phyloP scores from a whole-genome alignment of 2,113 vertebrate species.

The Centropus unirufus region DNA sequence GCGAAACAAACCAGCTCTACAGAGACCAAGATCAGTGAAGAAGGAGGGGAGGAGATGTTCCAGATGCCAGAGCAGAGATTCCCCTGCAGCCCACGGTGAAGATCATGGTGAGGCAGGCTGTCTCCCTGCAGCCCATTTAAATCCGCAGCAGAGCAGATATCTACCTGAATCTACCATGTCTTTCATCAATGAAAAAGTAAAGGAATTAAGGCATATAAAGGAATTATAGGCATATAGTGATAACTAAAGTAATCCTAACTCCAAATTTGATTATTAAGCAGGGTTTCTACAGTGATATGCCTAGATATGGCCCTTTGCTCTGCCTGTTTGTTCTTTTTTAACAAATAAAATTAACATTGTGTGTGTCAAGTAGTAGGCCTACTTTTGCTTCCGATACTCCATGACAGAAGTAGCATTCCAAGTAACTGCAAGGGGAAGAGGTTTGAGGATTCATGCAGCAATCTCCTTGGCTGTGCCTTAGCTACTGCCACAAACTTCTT shows the following conservation, averaged over 20 bases:
- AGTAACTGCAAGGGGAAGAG: background rate
- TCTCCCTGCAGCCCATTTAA: no score
- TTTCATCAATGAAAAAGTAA: background rate
- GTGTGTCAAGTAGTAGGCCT: background rate
- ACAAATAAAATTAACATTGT: background rate
- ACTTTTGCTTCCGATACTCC: background rate
- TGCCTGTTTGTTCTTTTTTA: background rate
- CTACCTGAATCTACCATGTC: background rate
- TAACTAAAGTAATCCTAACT: background rate
- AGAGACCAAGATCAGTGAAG: no score
- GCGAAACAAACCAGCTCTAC: no score
- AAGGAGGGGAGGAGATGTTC: no score
- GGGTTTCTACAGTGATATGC: background rate
- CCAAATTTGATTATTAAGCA: background rate
- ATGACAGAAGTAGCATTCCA: background rate
- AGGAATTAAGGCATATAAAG: no score
- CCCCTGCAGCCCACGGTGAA: no score
- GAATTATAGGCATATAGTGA: background rate
- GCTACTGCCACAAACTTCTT: background rate
- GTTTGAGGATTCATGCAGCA: background rate
- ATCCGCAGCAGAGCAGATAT: no score
- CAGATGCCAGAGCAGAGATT: no score
- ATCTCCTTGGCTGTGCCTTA: background rate
- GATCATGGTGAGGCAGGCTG: no score
- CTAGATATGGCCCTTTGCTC: background rate